Percentiles rank a stretch among this genome's conserved stretches.
Evolutionary conservation across 2,113 vertebrate genomes (phyloP).

Genomic region (Zingel zingel): DNA sequence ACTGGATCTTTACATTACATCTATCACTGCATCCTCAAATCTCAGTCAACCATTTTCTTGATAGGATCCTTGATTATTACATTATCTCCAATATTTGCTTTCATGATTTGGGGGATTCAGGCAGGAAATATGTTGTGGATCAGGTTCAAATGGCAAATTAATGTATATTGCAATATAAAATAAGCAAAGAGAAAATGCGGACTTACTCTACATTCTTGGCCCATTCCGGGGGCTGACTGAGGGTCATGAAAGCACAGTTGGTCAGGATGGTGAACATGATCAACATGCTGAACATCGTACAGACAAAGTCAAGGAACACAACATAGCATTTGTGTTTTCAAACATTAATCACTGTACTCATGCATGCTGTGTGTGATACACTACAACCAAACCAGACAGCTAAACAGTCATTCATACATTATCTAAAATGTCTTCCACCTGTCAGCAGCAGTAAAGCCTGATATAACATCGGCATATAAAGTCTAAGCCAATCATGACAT

Average conservation of each 20-base stretch:
- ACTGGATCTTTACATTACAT: background rate
- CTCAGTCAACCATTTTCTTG: background rate
- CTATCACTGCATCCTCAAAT: background rate
- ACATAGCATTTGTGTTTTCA: background rate
- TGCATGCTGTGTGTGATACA: background rate
- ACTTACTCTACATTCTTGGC: constrained; percentile 99
- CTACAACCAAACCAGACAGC: background rate
- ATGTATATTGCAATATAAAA: background rate
- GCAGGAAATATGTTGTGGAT: background rate
- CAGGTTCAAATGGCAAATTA: background rate
- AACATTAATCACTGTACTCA: background rate
- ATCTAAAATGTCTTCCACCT: background rate
- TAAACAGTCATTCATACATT: background rate
- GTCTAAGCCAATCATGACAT: constrained; percentile 9
- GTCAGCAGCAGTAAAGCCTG: background rate
- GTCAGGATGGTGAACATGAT: constrained; percentile 99
- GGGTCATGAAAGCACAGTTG: constrained; percentile 99
- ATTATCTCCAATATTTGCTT: background rate
- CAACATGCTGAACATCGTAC: constrained; percentile 97
- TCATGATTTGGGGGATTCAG: background rate
- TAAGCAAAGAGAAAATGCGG: background rate
- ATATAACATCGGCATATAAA: background rate
- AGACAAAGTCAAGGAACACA: constrained; percentile 87
- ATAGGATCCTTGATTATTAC: background rate
- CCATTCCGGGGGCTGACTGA: constrained; percentile 96